A percentile compares a stretch with the other conserved stretches of the same genome.
Evolutionary conservation across 2,888 invertebrate species (phyloP).

Genomic region (Gnatocerus cornutus): DNA sequence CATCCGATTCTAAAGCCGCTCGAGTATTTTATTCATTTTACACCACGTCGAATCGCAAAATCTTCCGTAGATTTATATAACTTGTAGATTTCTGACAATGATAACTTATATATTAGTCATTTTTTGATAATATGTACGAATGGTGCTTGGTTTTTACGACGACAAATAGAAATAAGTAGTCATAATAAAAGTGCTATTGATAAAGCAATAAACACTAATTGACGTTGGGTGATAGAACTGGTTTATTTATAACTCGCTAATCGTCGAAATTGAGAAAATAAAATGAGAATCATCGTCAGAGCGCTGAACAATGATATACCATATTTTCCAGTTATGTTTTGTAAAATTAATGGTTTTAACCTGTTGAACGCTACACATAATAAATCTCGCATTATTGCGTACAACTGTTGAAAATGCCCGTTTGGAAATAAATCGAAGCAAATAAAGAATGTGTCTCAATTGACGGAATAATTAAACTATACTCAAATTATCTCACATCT

Average conservation of each 20-base stretch:
- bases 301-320: conserved; percentile 38
- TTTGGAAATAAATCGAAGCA: conserved; percentile 31
- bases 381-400: conserved; percentile 29
- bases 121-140: neutral
- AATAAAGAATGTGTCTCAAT: conserved; percentile 16
- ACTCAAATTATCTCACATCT: conserved; percentile 10
- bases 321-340: conserved; percentile 41
- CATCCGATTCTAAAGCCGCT: conserved; percentile 63
- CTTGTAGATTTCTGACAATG: conserved; percentile 54
- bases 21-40: conserved; percentile 67
- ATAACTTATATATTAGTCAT: conserved; percentile 50
- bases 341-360: conserved; percentile 48
- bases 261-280: conserved; percentile 44
- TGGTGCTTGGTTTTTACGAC: too few species aligned
- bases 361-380: conserved; percentile 44
- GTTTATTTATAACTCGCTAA: conserved; percentile 37
- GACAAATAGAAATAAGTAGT: conserved; percentile 33
- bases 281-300: conserved; percentile 40
- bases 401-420: conserved; percentile 22
- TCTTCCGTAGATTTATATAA: conserved; percentile 52
- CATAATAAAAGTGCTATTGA: conserved; percentile 42
- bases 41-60: conserved; percentile 60
- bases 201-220: conserved; percentile 40
- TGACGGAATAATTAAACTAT: conserved; percentile 5
- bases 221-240: conserved; percentile 26